These are phyloP conservation scores for Scaptomyza parva DNA, from an alignment of 2,888 invertebrate species.

Conservation along the genomic window DNA sequence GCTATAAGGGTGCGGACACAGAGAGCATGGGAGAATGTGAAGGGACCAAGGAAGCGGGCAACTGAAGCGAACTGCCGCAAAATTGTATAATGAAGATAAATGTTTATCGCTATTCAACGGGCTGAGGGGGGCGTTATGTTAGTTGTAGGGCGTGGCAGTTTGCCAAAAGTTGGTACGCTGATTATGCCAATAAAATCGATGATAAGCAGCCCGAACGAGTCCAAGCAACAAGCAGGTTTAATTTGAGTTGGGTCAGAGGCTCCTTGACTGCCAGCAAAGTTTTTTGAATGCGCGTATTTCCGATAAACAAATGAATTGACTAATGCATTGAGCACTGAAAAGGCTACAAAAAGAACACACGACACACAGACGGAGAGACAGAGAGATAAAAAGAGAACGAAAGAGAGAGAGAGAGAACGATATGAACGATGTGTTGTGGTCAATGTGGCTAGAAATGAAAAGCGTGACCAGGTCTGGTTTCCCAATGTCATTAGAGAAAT, in stretches of 20 bases:
- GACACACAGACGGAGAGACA: not conserved
- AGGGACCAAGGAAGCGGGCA: conserved; percentile 5
- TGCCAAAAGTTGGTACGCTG: conserved; percentile 74
- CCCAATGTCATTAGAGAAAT: conserved; percentile 59
- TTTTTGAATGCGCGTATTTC: conserved; percentile 29
- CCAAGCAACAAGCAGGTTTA: conserved; percentile 63
- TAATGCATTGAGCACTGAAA: conserved; percentile 54
- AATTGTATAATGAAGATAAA: conserved; percentile 78
- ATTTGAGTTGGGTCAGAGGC: conserved; percentile 47
- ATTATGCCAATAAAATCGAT: conserved; percentile 79
- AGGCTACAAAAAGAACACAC: conserved; percentile 6
- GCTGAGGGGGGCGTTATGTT: conserved; percentile 24
- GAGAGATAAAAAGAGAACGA: conserved; percentile 1
- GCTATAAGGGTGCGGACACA: not conserved
- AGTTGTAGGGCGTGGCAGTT: conserved; percentile 59
- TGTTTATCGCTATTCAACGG: conserved; percentile 67
- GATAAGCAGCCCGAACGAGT: conserved; percentile 57
- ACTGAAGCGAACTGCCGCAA: conserved; percentile 56
- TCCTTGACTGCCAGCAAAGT: conserved; percentile 48
- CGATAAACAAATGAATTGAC: conserved; percentile 57
- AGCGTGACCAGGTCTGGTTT: conserved; percentile 2
- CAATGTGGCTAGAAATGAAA: conserved; percentile 31
- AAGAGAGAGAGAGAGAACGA: not conserved
- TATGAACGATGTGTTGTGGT: conserved; percentile 1
- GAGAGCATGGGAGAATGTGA: not conserved